Evolutionary conservation across 1,140 invertebrate genomes (phyloP).

Genomic region (Lineus longissimus): DNA sequence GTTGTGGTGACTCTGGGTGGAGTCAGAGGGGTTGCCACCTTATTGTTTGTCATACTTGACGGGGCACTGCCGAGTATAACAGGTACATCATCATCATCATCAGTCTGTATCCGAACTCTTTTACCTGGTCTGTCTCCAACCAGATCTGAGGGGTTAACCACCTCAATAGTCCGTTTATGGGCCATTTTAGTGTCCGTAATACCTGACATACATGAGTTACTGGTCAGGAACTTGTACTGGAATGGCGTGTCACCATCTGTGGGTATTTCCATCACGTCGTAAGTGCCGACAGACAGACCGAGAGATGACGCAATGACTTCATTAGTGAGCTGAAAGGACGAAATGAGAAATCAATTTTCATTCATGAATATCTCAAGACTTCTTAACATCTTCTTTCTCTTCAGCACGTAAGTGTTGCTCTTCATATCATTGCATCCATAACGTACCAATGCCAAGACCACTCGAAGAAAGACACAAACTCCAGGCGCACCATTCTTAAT

Average conservation of each 20-base stretch:
- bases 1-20: too few species aligned
- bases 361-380: too few species aligned
- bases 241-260: slow-evolving; percentile 25
- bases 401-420: too few species aligned
- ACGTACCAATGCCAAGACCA: too few species aligned
- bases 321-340: slow-evolving; percentile 28
- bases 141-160: slow-evolving; percentile 26
- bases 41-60: too few species aligned
- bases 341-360: background rate
- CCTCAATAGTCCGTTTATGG: slow-evolving; percentile 27
- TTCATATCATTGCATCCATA: too few species aligned
- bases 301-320: slow-evolving; percentile 25
- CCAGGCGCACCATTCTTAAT: too few species aligned
- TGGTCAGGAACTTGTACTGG: slow-evolving; percentile 30
- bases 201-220: slow-evolving; percentile 12
- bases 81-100: too few species aligned
- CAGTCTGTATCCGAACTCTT: background rate
- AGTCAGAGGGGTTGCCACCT: too few species aligned
- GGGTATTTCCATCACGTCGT: slow-evolving; percentile 31
- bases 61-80: too few species aligned
- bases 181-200: slow-evolving; percentile 7
- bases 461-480: too few species aligned
- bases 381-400: too few species aligned
- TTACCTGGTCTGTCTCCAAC: slow-evolving; percentile 18
- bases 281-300: slow-evolving; percentile 27